Evolutionary conservation across 2,888 invertebrate genomes (phyloP).

Genomic region (Stratiomys singularior): DNA sequence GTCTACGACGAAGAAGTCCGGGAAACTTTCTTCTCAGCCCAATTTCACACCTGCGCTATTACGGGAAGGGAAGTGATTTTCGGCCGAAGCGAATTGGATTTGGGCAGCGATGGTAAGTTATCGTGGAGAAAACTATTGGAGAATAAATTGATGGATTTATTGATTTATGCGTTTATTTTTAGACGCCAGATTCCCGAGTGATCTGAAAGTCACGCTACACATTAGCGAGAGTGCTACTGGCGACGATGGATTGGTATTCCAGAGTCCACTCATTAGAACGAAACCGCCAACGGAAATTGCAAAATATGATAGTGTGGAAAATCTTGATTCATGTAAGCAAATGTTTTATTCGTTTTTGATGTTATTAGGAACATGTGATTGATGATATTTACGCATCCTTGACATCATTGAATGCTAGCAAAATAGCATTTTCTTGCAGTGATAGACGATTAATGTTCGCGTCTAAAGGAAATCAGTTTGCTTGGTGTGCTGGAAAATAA

Average conservation of each 20-base stretch:
- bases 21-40: slow-evolving; percentile 84
- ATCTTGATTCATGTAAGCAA: slow-evolving; percentile 55
- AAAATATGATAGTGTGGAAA: slow-evolving; percentile 55
- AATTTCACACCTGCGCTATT: slow-evolving; percentile 95
- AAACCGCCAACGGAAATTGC: slow-evolving; percentile 54
- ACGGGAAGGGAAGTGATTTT: slow-evolving; percentile 86
- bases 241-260: slow-evolving; percentile 53
- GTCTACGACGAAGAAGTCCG: slow-evolving; percentile 60
- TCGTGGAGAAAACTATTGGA: neutral
- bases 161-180: slow-evolving; percentile 25
- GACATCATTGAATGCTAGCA: too few relatives aligned
- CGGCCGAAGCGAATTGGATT: slow-evolving; percentile 86
- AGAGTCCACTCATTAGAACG: slow-evolving; percentile 57
- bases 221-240: slow-evolving; percentile 52
- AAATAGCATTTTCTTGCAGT: too few relatives aligned
- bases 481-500: too few relatives aligned
- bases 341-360: neutral
- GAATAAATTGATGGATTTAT: slow-evolving; percentile 10
- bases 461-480: too few relatives aligned
- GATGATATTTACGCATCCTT: too few relatives aligned
- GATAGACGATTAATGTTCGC: too few relatives aligned
- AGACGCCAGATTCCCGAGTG: slow-evolving; percentile 56
- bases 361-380: too few relatives aligned
- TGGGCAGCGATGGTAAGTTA: slow-evolving; percentile 79
- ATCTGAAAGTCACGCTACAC: slow-evolving; percentile 56